Percentiles rank a stretch among this genome's conserved stretches.
phyloP scores from a whole-genome alignment of 2,113 vertebrate species.

The Caloenas nicobarica region DNA sequence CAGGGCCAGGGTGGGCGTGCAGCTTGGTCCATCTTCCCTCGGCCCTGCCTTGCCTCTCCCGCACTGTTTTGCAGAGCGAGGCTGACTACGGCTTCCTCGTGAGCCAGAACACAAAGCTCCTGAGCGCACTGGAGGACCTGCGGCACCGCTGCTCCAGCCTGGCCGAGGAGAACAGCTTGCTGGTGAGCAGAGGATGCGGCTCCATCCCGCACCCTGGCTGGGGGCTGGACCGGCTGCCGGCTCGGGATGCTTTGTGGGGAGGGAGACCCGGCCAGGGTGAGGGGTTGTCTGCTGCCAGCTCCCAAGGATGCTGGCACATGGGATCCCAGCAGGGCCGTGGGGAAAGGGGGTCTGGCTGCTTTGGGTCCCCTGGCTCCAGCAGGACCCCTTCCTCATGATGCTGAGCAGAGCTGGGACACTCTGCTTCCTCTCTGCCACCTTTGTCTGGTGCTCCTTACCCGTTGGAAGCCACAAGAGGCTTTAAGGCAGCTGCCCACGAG shows the following conservation, averaged over 20 bases:
- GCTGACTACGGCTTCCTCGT: slow-evolving; percentile 81
- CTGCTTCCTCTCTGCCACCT: neutral
- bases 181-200: slow-evolving; percentile 79
- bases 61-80: slow-evolving; percentile 80
- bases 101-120: slow-evolving; percentile 87
- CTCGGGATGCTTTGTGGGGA: neutral
- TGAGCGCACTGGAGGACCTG: slow-evolving; percentile 85
- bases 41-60: neutral
- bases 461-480: neutral
- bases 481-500: rapidly evolving
- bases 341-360: neutral
- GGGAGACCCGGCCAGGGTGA: neutral
- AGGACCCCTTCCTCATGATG: neutral
- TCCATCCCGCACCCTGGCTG: rapidly evolving
- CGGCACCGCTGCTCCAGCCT: slow-evolving; percentile 86
- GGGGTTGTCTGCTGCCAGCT: neutral
- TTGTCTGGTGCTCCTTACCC: neutral
- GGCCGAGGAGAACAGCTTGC: slow-evolving; percentile 89
- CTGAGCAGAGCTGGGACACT: rapidly evolving
- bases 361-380: neutral
- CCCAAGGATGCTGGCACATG: rapidly evolving
- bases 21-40: neutral
- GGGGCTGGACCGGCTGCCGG: neutral
- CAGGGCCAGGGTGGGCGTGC: rapidly evolving
- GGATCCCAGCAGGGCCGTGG: neutral